phyloP scores from a whole-genome alignment of 2,113 vertebrate genomes.

The Jacana jacana region DNA sequence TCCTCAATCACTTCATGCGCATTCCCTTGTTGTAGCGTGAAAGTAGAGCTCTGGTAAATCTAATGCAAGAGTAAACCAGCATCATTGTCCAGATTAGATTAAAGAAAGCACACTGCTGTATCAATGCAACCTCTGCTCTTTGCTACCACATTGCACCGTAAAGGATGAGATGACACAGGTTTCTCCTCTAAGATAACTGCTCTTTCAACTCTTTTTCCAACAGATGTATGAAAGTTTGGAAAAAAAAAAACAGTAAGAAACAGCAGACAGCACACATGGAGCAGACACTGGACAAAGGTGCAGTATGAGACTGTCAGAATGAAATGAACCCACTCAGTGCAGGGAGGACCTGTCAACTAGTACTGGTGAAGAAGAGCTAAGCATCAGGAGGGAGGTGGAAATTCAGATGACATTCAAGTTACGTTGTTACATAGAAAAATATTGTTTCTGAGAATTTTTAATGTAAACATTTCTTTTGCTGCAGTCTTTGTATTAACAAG shows the following conservation, averaged over 20 bases:
- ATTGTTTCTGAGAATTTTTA: neutral
- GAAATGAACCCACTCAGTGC: fast-evolving
- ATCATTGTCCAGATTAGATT: no score
- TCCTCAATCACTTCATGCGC: neutral
- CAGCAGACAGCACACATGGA: neutral
- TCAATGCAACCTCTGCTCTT: no score
- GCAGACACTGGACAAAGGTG: neutral
- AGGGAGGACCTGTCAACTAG: neutral
- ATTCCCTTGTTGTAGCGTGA: neutral
- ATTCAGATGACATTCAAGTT: neutral
- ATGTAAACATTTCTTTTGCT: neutral
- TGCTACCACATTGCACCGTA: no score
- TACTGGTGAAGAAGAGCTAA: neutral
- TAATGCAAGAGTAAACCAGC: no score
- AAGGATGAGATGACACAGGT: neutral
- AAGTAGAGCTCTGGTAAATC: no score
- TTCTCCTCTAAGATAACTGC: neutral
- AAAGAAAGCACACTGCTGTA: no score
- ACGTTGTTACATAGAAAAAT: neutral
- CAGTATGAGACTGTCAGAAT: neutral
- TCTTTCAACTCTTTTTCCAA: neutral
- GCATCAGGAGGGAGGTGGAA: neutral
- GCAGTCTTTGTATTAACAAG: neutral
- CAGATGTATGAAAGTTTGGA: neutral
- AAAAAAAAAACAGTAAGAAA: neutral